A percentile compares a stretch with the other conserved stretches of the same genome.
Evolutionary conservation across 2,888 invertebrate genomes (phyloP).

Genomic region (Salticus scenicus): DNA sequence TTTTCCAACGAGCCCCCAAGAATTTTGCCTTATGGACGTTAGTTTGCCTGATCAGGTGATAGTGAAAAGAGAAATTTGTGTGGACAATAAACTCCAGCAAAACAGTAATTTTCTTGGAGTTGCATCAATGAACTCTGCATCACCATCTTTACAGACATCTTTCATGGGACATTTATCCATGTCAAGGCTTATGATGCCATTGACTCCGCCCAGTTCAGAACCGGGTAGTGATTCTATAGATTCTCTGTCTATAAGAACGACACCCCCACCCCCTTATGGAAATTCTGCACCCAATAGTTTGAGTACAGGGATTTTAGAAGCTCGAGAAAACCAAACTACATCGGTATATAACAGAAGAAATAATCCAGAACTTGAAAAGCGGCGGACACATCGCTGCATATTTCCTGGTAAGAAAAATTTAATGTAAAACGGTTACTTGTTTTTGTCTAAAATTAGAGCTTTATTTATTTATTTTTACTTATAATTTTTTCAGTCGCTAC

Average conservation of each 20-base stretch:
- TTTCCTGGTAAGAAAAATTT: conserved; percentile 79
- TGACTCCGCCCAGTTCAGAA: conserved; percentile 83
- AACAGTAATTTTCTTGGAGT: background rate
- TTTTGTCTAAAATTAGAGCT: no score
- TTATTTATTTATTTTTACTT: no score
- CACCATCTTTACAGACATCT: conserved; percentile 22
- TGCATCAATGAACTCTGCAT: background rate
- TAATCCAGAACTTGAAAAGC: conserved; percentile 96
- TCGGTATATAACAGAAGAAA: conserved; percentile 85
- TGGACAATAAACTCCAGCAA: background rate
- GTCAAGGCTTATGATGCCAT: conserved; percentile 43
- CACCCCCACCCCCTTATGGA: conserved; percentile 52
- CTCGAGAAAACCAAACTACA: background rate
- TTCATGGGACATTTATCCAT: conserved; percentile 41
- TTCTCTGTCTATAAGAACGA: conserved; percentile 35
- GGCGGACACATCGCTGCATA: conserved; percentile 96
- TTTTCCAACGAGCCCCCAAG: conserved; percentile 22
- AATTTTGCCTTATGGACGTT: conserved; percentile 47
- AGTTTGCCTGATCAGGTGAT: conserved; percentile 53
- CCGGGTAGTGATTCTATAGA: conserved; percentile 82
- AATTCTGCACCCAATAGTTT: background rate
- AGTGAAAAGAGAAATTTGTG: conserved; percentile 35
- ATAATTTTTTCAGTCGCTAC: no score
- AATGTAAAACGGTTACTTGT: no score
- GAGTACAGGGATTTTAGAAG: background rate